Evolutionary conservation across 2,113 vertebrate species (phyloP), one percentile per base, ranked within the genome.

Genomic region (Neopipo cinnamomea): DNA sequence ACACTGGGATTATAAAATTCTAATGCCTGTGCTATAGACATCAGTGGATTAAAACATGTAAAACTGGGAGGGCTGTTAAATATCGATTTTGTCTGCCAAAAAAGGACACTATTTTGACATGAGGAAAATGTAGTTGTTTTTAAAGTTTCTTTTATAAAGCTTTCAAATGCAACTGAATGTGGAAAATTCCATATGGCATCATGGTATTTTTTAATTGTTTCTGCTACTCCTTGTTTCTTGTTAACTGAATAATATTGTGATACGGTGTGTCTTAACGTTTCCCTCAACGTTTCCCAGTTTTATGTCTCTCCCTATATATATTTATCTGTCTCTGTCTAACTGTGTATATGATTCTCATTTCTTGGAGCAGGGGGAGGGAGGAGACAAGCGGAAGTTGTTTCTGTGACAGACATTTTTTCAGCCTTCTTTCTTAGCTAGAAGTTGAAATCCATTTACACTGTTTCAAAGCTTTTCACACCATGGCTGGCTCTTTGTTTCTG

Each of bases 381-480:
- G 25, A 92, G 79, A 80, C 14, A 81, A 72, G 70, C 2, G 7
- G 31, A 89, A 95, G 31, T 56, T 67, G 24, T 47, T 72, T 86
- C 65, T 79, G 28, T 87, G 66, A 71, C 83, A 95, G 83, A 72
- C 33, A 28, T 89, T 82, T 89, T 53, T 91, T 78, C 68, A 65
- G 52, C 52, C 91, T 81, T 22, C 72, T 71, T 77, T 91, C 80
- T 92, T 68, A 72, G 56, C 58, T 76, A 65, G 44, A 56, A 75
- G 70, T 59, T 91, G 56, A 78, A 81, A 95, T 92, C 73, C 73
- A 56, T 91, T 88, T 81, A 66, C 52, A 56, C 24, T 31, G 4
- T 92, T 89, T 68, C 65, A 78, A 81, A 62, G 80, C 52, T 93
- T 86, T 96, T 92, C 83, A 74, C 91, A 86, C 83, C 2, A 3